Percentiles rank a stretch among this genome's conserved stretches.
These are phyloP conservation scores for Dasysyrphus albostriatus DNA, from an alignment of 2,888 invertebrate species.

Conservation along the genomic window DNA sequence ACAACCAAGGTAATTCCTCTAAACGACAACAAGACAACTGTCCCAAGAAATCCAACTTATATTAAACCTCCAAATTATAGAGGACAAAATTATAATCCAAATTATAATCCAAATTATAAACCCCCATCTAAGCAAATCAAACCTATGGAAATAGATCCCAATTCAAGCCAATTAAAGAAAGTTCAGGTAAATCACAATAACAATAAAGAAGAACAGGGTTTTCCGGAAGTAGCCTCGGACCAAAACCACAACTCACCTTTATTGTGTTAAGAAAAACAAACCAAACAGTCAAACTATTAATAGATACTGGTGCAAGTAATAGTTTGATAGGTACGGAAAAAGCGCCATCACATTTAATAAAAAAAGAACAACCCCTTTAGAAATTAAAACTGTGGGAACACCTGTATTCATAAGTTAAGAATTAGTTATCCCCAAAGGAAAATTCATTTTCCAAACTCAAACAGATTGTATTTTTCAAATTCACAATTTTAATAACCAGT, in stretches of 20 bases:
- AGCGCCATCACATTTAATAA: too few relatives aligned
- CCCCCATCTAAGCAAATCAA: not conserved
- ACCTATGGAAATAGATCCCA: constrained; percentile 11
- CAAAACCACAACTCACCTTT: constrained; percentile 14
- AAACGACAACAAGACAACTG: not conserved
- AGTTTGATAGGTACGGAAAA: too few relatives aligned
- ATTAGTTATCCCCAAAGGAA: too few relatives aligned
- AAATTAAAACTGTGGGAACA: too few relatives aligned
- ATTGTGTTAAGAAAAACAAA: constrained; percentile 1
- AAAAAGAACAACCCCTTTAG: too few relatives aligned
- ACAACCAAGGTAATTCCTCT: too few relatives aligned
- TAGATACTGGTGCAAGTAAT: too few relatives aligned
- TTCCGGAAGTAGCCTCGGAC: constrained; percentile 9
- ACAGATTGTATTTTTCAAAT: too few relatives aligned
- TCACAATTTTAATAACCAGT: too few relatives aligned
- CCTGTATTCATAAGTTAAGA: too few relatives aligned
- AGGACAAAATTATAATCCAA: not conserved
- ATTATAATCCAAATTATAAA: too few relatives aligned
- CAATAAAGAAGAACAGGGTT: constrained; percentile 18
- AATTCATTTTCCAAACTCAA: too few relatives aligned
- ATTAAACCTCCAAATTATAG: not conserved
- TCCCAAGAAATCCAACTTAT: not conserved
- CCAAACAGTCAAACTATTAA: not conserved
- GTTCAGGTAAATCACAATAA: not conserved
- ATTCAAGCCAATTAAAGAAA: not conserved